Evolutionary conservation across 53 echinoderm and acorn worm genomes (phyloP).

Genomic region (Pentamera pediparva): DNA sequence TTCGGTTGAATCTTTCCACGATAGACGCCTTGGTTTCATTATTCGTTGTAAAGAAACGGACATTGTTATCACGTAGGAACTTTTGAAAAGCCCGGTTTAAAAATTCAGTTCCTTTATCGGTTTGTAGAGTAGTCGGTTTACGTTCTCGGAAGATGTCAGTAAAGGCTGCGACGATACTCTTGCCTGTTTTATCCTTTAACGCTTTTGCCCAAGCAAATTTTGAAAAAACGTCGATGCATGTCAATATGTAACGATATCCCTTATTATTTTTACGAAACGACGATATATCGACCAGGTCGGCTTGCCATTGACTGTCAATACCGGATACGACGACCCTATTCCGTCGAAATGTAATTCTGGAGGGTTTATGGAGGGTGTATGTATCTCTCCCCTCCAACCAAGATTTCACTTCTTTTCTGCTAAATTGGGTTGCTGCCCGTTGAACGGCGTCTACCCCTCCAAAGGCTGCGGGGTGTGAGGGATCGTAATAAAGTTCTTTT

Average conservation of each 20-base stretch:
- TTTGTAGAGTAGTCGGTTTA: conserved; percentile 35
- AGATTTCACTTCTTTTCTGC: not conserved
- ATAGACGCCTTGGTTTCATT: conserved; percentile 43
- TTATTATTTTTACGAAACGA: not conserved
- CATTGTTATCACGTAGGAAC: conserved; percentile 9
- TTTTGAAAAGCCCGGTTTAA: conserved; percentile 39
- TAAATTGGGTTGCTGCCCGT: not conserved
- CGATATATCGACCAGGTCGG: conserved; percentile 37
- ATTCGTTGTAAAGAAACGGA: conserved; percentile 57
- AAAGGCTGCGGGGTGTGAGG: conserved; percentile 47
- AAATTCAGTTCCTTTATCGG: conserved; percentile 66
- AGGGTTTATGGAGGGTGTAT: conserved; percentile 34
- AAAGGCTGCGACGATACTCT: conserved; percentile 34
- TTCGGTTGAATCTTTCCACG: conserved; percentile 51
- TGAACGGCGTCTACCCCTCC: conserved; percentile 38
- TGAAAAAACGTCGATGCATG: conserved; percentile 51
- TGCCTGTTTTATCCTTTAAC: conserved; percentile 53
- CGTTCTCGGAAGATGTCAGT: conserved; percentile 27
- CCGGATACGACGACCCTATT: conserved; percentile 24
- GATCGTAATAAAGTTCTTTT: conserved; percentile 54
- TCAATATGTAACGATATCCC: conserved; percentile 11
- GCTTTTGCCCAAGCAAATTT: conserved; percentile 48
- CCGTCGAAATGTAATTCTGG: conserved; percentile 15
- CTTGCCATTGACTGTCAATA: conserved; percentile 23
- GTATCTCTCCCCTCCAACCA: not conserved